phyloP scores from a whole-genome alignment of 1,140 invertebrate genomes.

The Harlomillsia oculata region DNA sequence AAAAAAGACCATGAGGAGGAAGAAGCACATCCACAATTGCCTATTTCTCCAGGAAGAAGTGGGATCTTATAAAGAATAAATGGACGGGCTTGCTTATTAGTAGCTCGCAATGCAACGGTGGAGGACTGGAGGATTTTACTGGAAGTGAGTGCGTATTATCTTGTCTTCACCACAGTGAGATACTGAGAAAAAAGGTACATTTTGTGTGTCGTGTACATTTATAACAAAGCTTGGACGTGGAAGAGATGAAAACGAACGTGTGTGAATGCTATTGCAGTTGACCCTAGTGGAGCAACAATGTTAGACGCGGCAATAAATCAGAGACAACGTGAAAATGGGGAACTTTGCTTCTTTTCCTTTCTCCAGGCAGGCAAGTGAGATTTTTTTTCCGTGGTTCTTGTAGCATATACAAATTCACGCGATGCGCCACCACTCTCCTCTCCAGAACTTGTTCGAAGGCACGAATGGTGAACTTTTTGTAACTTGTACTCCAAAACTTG shows the following conservation, averaged over 20 bases:
- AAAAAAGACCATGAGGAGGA: too few relatives aligned
- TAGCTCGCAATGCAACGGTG: too few relatives aligned
- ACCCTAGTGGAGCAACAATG: neutral
- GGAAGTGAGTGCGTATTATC: too few relatives aligned
- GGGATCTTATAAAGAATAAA: too few relatives aligned
- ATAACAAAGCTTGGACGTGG: too few relatives aligned
- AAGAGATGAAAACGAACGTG: neutral
- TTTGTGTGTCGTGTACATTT: too few relatives aligned
- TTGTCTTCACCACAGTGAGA: too few relatives aligned
- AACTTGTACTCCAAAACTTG: slow-evolving; percentile 1
- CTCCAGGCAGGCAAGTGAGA: neutral
- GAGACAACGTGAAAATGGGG: slow-evolving; percentile 9
- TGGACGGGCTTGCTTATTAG: too few relatives aligned
- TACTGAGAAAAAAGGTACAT: too few relatives aligned
- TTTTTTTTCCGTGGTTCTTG: slow-evolving; percentile 1
- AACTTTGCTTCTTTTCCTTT: slow-evolving; percentile 5
- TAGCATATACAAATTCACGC: neutral
- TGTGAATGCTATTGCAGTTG: neutral
- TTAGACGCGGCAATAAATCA: slow-evolving; percentile 11
- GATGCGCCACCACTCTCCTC: neutral
- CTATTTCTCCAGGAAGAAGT: too few relatives aligned
- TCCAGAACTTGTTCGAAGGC: neutral
- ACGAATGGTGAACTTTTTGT: neutral
- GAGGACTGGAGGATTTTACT: too few relatives aligned
- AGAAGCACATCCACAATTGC: too few relatives aligned